Percentiles rank a stretch among this genome's conserved stretches.
Conservation (phyloP, 1,140 invertebrate genomes). For the Campoletis sonorensis region DNA sequence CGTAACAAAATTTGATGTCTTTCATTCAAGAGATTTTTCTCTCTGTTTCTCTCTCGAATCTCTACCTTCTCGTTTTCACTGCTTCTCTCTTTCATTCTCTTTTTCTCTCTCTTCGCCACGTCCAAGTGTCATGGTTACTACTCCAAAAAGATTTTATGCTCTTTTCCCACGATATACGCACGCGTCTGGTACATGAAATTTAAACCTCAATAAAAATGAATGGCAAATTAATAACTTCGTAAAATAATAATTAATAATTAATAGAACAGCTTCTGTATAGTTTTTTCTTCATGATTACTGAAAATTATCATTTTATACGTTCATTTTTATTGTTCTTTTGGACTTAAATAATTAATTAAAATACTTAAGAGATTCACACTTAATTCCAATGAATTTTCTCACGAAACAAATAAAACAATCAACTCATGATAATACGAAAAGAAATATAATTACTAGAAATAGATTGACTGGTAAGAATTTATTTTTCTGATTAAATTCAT, state of each 20-base stretch:
- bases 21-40: conserved; percentile 39
- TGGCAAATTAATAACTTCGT: background rate
- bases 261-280: background rate
- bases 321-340: too few relatives aligned
- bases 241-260: conserved; percentile 5
- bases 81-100: background rate
- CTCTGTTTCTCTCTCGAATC: conserved; percentile 34
- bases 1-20: conserved; percentile 43
- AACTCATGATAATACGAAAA: too few relatives aligned
- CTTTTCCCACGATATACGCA: background rate
- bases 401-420: too few relatives aligned
- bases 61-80: conserved; percentile 30
- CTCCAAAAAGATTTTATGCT: conserved; percentile 9
- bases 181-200: background rate
- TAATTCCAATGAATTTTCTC: too few relatives aligned
- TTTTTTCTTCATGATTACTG: too few relatives aligned
- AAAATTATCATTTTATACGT: too few relatives aligned
- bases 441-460: too few relatives aligned
- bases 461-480: too few relatives aligned
- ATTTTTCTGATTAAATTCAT: too few relatives aligned
- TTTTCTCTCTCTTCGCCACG: background rate
- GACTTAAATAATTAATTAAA: too few relatives aligned
- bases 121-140: background rate
- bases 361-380: too few relatives aligned
- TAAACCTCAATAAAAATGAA: background rate